phyloP scores from a whole-genome alignment of 2,888 invertebrate species.

The Boloria euphrosyne region DNA sequence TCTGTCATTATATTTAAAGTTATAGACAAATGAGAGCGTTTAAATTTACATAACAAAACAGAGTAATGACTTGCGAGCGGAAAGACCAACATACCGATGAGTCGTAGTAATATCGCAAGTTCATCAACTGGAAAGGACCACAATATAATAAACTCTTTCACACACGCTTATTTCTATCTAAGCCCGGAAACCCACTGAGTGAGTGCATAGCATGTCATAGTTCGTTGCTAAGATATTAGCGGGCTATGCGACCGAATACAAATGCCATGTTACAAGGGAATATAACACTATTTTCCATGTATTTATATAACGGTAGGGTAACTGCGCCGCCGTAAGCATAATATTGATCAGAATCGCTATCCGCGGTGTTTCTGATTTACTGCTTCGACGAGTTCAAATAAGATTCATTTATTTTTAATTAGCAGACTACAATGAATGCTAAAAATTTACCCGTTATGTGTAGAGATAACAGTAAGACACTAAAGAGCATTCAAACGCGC shows the following conservation, averaged over 20 bases:
- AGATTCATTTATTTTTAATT: constrained; percentile 47
- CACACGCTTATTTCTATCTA: constrained; percentile 28
- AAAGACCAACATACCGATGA: constrained; percentile 63
- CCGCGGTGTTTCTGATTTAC: constrained; percentile 55
- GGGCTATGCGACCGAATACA: constrained; percentile 54
- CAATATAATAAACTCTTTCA: constrained; percentile 14
- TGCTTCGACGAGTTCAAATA: constrained; percentile 51
- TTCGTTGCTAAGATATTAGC: constrained; percentile 62
- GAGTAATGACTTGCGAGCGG: constrained; percentile 19
- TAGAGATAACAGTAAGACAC: not conserved
- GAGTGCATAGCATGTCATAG: constrained; percentile 52
- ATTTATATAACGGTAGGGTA: constrained; percentile 57
- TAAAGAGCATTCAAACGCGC: not conserved
- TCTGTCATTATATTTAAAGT: not conserved
- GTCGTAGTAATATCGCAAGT: constrained; percentile 74
- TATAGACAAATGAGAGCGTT: not conserved
- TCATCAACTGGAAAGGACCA: constrained; percentile 57
- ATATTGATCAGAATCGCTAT: constrained; percentile 69
- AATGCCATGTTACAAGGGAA: constrained; percentile 47
- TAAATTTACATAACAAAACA: constrained; percentile 26
- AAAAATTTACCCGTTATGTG: not conserved
- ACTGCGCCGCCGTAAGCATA: constrained; percentile 68
- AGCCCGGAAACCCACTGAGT: constrained; percentile 47
- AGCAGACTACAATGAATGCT: constrained; percentile 35
- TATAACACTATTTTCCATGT: constrained; percentile 43